Base-by-base conservation (phyloP, 2,113 vertebrate species). In the Sinocyclocheilus anshuiensis region DNA sequence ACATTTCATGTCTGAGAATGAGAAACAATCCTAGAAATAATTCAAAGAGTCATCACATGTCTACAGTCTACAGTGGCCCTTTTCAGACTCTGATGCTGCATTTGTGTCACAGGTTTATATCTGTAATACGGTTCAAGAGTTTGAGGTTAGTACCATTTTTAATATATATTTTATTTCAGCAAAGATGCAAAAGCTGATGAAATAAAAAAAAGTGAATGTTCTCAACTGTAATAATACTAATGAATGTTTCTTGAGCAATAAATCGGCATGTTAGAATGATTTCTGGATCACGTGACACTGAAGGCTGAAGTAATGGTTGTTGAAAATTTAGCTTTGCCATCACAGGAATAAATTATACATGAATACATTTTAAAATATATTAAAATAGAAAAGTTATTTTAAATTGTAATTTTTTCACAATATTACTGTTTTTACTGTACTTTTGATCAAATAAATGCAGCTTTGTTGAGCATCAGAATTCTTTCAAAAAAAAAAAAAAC, bases 1-100 rank as follows among this genome's bases (percentile, higher is more conserved):
- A 42, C 22, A 45, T 81, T 81, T 67, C 42, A 81, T 81, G 39
- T 67, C n/a, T 48, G 42, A 22, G 16, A 67, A 81, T 42, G 36
- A 48, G 16, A 50, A 81, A 81, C 78, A 42, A 3, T 45, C 24
- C 29, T 81, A 67, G 61, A 81, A 63, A 69, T 45, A 65, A 57
- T 29, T 67, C 20, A 75, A 36, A 42, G 45, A 20, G 26, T 18
- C 20, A 18, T 24, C 12, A 20, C 39, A 3, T 80, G 20, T 45
- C 36, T 26, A 12, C 8, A 48, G 45, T 65, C 4, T 15, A 11
- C 59, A 67, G 1, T 39, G 18, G 69, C 33, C 67, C 29, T 71
- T 69, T 33, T 67, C 24, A 69, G 65, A 36, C 65, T 36, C 26
- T 33, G 26, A 33, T 18, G 26, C 65, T 33, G 16, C 29, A 33